These are phyloP conservation scores for Siniperca undulata DNA, from an alignment of 2,797 vertebrate species.

Conservation along the genomic window DNA sequence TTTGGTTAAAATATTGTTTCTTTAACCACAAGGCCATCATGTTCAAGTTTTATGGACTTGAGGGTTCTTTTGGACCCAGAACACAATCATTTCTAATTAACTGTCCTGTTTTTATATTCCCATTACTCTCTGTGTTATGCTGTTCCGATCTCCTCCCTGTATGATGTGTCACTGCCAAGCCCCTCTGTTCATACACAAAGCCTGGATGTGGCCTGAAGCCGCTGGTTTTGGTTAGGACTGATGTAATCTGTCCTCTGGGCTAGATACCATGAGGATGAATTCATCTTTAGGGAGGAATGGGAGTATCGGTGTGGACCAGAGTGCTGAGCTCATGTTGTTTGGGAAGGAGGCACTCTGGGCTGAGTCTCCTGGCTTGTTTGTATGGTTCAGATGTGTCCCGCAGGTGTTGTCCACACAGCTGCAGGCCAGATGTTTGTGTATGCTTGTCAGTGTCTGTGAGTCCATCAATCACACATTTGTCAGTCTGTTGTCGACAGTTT, in stretches of 20 bases:
- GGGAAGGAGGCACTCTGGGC: slow-evolving; percentile 29
- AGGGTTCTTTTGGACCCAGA: neutral
- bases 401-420: slow-evolving; percentile 67
- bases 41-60: neutral
- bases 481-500: slow-evolving; percentile 23
- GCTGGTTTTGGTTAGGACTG: slow-evolving; percentile 35
- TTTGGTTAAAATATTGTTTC: slow-evolving; percentile 3
- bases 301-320: slow-evolving; percentile 43
- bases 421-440: slow-evolving; percentile 63
- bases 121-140: neutral
- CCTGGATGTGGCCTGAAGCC: slow-evolving; percentile 30
- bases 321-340: slow-evolving; percentile 59
- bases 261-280: slow-evolving; percentile 60
- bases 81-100: slow-evolving; percentile 14
- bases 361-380: slow-evolving; percentile 32
- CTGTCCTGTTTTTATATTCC: slow-evolving; percentile 10
- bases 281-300: slow-evolving; percentile 55
- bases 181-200: slow-evolving; percentile 9
- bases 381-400: slow-evolving; percentile 33
- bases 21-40: neutral
- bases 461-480: slow-evolving; percentile 47
- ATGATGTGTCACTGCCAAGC: slow-evolving; percentile 24
- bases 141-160: slow-evolving; percentile 21
- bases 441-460: slow-evolving; percentile 25
- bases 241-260: slow-evolving; percentile 56